Percentiles rank a stretch among this genome's conserved stretches.
Evolutionary conservation across 2,888 invertebrate species (phyloP).

Genomic region (Macrophya annulata): DNA sequence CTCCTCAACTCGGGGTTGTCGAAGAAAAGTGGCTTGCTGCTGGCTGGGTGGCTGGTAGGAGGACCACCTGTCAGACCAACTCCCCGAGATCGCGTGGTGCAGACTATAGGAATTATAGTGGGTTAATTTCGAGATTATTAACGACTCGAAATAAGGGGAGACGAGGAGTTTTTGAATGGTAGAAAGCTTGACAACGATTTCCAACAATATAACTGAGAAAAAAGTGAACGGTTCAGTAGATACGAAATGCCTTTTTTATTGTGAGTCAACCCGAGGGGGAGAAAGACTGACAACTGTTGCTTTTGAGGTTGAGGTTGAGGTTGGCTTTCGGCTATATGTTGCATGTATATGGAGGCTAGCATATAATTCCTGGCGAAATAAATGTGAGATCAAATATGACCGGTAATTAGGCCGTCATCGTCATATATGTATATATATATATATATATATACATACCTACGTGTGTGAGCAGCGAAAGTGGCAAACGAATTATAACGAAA

Average conservation of each 20-base stretch:
- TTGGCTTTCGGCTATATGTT: constrained; percentile 6
- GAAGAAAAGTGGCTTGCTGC: constrained; percentile 22
- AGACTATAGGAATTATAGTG: constrained; percentile 8
- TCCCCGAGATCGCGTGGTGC: constrained; percentile 34
- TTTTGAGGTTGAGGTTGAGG: constrained; percentile 18
- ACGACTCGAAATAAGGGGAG: background rate
- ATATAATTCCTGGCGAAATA: constrained; percentile 45
- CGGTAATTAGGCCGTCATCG: constrained; percentile 31
- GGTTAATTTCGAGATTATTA: background rate
- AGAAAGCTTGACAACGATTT: background rate
- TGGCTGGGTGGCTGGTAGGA: constrained; percentile 33
- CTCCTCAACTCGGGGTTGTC: constrained; percentile 3
- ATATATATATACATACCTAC: too few relatives aligned
- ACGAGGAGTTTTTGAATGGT: constrained; percentile 4
- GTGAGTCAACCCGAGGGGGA: constrained; percentile 29
- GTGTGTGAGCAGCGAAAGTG: constrained; percentile 51
- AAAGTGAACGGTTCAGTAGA: background rate
- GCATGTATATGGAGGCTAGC: background rate
- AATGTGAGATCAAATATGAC: constrained; percentile 27
- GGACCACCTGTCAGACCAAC: constrained; percentile 50
- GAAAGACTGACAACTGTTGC: constrained; percentile 44
- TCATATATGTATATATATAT: too few relatives aligned
- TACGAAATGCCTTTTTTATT: constrained; percentile 7
- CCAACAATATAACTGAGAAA: background rate
- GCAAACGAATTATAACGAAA: constrained; percentile 45